Percentiles rank a stretch among this genome's conserved stretches.
phyloP scores from a whole-genome alignment of 2,888 invertebrate species.

The Lochmaea crataegi region DNA sequence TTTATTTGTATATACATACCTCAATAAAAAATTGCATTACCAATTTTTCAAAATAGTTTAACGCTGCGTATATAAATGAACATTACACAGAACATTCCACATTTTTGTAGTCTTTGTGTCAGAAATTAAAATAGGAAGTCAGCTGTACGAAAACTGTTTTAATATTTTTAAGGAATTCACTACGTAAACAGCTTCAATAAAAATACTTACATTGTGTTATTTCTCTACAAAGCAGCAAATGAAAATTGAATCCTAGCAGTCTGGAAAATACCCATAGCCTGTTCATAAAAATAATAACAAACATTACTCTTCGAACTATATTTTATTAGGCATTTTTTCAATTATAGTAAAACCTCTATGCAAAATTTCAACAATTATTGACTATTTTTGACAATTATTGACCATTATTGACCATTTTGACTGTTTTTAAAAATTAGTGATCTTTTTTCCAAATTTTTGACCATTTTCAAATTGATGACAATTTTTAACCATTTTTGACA shows the following conservation, averaged over 20 bases:
- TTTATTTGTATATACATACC: slow-evolving; percentile 4
- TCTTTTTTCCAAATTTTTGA: too few relatives aligned
- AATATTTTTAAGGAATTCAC: background rate
- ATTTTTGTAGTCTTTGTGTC: slow-evolving; percentile 6
- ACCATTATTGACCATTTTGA: too few relatives aligned
- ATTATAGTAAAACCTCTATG: too few relatives aligned
- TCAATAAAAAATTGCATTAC: background rate
- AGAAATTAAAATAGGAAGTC: slow-evolving; percentile 1
- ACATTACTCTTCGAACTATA: too few relatives aligned
- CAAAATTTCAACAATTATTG: too few relatives aligned
- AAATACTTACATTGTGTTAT: background rate
- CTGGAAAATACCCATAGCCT: too few relatives aligned
- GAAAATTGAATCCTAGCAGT: background rate
- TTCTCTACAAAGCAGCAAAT: background rate
- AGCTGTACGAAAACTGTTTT: background rate
- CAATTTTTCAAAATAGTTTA: slow-evolving; percentile 5
- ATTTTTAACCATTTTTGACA: too few relatives aligned
- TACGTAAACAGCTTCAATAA: background rate
- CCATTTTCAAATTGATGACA: too few relatives aligned
- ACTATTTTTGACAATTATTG: too few relatives aligned
- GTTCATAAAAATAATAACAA: too few relatives aligned
- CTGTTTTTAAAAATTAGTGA: too few relatives aligned
- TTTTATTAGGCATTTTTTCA: too few relatives aligned
- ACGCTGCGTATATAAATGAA: background rate
- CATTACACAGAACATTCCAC: background rate